Evolutionary conservation across 1,140 invertebrate genomes (phyloP), one percentile per base, ranked within the genome.

Genomic region (Eupeodes corollae): DNA sequence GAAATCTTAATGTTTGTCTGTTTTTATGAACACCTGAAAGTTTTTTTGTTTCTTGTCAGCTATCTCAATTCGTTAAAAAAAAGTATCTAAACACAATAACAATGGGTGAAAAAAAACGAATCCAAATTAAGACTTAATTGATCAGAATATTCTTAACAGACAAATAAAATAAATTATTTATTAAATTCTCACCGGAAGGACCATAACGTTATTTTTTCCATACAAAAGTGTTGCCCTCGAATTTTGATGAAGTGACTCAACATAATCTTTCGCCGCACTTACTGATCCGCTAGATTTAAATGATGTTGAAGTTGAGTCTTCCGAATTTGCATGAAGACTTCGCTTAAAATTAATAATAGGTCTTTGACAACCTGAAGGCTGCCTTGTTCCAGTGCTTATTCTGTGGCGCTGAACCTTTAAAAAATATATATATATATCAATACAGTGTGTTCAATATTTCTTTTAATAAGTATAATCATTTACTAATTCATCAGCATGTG

Each of bases 121-220:
- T n/a, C n/a, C n/a, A n/a, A n/a, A n/a, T n/a, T n/a, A n/a, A n/a
- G n/a, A n/a, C n/a, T n/a, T n/a, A n/a, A n/a, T 26, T 26, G 8
- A 26, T 26, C 8, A 26, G 21, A 5, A 26, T 5, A 5, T 26
- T 8, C 3, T 5, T 26, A 3, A 5, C 8, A 5, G 21, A 26
- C 21, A 8, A 3, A 26, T 26, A 26, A 26, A 26, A 8, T 26
- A 3, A 26, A 26, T 5, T 26, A 26, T 8, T 13, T 3, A 18
- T 45, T 12, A 11, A 13, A 66, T n/a, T n/a, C 76, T 76, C 64
- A 82, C 80, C 51, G 89, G 85, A 57, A 89, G 79, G 5, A 95
- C 88, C 21, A 83, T 67, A 5, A 96, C 91, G 69, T 96, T 96
- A 69, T 97, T 97, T 71, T 97, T 97, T n/a, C 92, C 92, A 68